Base-by-base conservation (phyloP, 1,140 invertebrate species). In the Drepana arcuata region DNA sequence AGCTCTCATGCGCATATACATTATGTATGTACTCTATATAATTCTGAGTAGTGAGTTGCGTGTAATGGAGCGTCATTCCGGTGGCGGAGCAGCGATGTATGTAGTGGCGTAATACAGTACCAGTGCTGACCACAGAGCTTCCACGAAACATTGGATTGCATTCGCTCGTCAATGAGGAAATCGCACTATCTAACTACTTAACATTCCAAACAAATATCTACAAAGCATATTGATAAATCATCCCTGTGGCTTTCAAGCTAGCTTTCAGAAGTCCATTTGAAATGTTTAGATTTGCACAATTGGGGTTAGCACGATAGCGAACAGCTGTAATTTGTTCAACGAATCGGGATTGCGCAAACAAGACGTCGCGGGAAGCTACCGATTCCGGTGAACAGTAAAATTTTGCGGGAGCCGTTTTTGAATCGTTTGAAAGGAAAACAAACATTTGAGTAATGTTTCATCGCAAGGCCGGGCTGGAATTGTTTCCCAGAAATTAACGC, bases 361-460 rank as follows among this genome's bases (percentile, higher is more conserved):
- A 66, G 52, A 56, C 66, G 64, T 21, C 58, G 57, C 51, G 41
- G 31, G 46, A 33, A 40, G 42, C 53, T 37, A 44, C 51, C 54
- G 57, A 58, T 77, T 70, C 60, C 55, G 42, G 54, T 38, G 61
- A 73, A 67, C 52, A 64, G 57, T 70, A 59, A 74, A 77, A 68
- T 59, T 71, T 66, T 59, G 72, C 70, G 59, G 61, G 48, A 66
- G 69, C 69, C 61, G 51, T 68, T 70, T 73, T 72, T 67, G 66
- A 65, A 73, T 67, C 66, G 62, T 65, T 66, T 40, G 55, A 64
- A 74, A 69, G 59, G 57, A 70, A 78, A 75, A 75, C 62, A 78
- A 78, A 78, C 67, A 71, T 65, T 57, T 41, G 56, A 53, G 40
- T 49, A 55, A 69, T 68, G 70, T 70, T 72, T 70, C 60, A 72